Base-by-base conservation (phyloP, 1,140 invertebrate genomes). In the Nixonia krombeini region DNA sequence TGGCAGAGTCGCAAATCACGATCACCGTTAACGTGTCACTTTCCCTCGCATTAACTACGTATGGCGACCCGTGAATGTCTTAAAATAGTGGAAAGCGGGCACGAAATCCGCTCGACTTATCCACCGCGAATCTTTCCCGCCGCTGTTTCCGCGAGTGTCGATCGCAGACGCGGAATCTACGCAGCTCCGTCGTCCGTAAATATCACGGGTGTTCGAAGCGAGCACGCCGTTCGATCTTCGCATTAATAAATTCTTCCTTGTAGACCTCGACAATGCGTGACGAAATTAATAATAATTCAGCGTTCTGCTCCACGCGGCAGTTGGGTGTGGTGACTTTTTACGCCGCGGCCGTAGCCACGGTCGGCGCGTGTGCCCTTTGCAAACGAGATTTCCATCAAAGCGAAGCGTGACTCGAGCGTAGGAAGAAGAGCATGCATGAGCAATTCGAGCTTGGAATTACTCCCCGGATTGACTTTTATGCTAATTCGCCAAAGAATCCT, bases 261-360 rank as follows among this genome's bases (percentile, higher is more conserved):
- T 69, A 65, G 57, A 49, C 58, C 59, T 66, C 70, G 63, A 65
- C 64, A 72, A 75, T 55, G 66, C 73, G 70, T 67, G 67, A 72
- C 73, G 70, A 69, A 73, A 72, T 75, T 73, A 73, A 72, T 69
- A 69, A 69, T 68, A 70, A 57, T 55, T 55, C 47, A 57, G 47
- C 53, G 47, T 53, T 42, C 16, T 50, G 40, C 35, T 49, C 28
- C 16, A 41, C 49, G 31, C 21, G 35, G 35, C 25, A 45, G 33
- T 41, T 46, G 31, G 51, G 50, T 58, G 55, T 63, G 62, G 61
- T 63, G 61, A 42, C 49, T 31, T 57, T 33, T 61, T 38, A 38
- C n/a, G n/a, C 55, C 49, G 42, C 62, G 42, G 56, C 46, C 57
- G 59, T 62, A 51, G 40, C 56, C 42, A 38, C 18, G 56, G 66